Percentiles rank a stretch among this genome's conserved stretches.
Conservation (phyloP, 2,888 invertebrate genomes). For the Epinotia ramella region DNA sequence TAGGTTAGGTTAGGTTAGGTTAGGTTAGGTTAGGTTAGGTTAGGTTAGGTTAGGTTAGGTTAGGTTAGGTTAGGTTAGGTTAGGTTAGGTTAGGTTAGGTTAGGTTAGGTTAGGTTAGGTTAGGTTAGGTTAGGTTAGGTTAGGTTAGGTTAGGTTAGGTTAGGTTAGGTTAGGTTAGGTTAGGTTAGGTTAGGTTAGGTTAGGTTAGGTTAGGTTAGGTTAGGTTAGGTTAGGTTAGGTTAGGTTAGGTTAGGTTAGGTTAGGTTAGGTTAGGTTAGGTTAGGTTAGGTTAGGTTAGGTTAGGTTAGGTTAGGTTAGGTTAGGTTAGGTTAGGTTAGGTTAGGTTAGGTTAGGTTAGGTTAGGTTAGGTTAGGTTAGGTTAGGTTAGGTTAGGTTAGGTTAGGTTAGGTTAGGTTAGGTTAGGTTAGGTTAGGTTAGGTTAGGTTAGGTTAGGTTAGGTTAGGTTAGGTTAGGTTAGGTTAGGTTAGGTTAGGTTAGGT, state of each 20-base stretch:
- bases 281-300: slow-evolving; percentile 34
- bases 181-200: slow-evolving; percentile 34
- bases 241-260: slow-evolving; percentile 34
- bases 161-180: slow-evolving; percentile 21
- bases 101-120: slow-evolving; percentile 15
- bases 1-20: slow-evolving; percentile 8
- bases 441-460: slow-evolving; percentile 37
- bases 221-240: slow-evolving; percentile 34
- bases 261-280: slow-evolving; percentile 35
- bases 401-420: slow-evolving; percentile 40
- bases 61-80: slow-evolving; percentile 24
- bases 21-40: slow-evolving; percentile 15
- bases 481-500: slow-evolving; percentile 37
- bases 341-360: slow-evolving; percentile 43
- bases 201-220: slow-evolving; percentile 36
- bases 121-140: slow-evolving; percentile 19
- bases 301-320: slow-evolving; percentile 37
- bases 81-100: slow-evolving; percentile 15
- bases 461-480: slow-evolving; percentile 35
- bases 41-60: slow-evolving; percentile 25
- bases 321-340: slow-evolving; percentile 42
- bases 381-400: slow-evolving; percentile 43
- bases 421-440: slow-evolving; percentile 15
- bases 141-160: slow-evolving; percentile 3
- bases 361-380: slow-evolving; percentile 43